phyloP scores from a whole-genome alignment of 2,797 vertebrate genomes.

The Echiichthys vipera region DNA sequence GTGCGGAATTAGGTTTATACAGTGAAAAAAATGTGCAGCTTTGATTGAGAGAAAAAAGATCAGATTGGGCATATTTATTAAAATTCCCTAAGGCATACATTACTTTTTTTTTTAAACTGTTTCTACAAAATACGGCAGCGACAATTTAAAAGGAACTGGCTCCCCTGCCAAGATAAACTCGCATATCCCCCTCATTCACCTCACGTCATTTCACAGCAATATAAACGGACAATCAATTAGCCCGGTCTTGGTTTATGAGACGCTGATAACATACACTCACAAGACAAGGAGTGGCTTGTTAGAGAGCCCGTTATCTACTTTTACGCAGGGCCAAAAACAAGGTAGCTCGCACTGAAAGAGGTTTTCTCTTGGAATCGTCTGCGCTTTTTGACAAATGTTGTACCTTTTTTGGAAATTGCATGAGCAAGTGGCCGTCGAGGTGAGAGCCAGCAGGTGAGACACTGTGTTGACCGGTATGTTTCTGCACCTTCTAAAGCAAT shows the following conservation, averaged over 20 bases:
- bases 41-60: not conserved
- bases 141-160: constrained; percentile 1
- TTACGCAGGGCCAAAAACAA: constrained; percentile 39
- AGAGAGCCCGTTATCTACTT: constrained; percentile 45
- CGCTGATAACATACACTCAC: constrained; percentile 60
- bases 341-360: constrained; percentile 18
- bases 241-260: constrained; percentile 63
- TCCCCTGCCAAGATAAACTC: constrained; percentile 35
- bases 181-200: not conserved
- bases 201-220: constrained; percentile 43
- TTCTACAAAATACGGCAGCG: not conserved
- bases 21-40: not conserved
- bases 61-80: not conserved
- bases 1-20: not conserved
- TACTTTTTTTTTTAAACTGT: not conserved
- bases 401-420: not conserved
- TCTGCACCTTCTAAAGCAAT: constrained; percentile 14
- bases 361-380: not conserved
- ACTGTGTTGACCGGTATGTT: not conserved
- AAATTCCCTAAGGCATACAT: not conserved
- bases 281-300: constrained; percentile 48
- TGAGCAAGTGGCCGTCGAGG: constrained; percentile 11
- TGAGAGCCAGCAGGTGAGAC: constrained; percentile 42
- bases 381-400: not conserved
- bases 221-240: constrained; percentile 63